phyloP scores from a whole-genome alignment of 2,113 vertebrate genomes.

The Neogale vison region DNA sequence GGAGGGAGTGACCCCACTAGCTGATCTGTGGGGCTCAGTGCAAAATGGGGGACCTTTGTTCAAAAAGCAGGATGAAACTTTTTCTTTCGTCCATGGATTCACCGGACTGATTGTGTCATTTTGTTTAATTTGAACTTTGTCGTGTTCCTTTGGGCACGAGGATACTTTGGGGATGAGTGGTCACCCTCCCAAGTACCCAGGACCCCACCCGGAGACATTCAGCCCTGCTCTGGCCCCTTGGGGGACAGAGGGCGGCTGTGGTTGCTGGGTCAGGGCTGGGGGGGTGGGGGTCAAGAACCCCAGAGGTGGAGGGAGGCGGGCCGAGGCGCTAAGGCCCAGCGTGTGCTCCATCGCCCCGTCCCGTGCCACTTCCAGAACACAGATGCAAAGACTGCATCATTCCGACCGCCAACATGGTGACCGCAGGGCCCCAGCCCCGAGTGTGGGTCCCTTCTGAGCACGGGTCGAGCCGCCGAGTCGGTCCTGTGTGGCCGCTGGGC shows the following conservation, averaged over 20 bases:
- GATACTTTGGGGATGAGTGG: no score
- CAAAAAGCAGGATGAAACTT: not conserved
- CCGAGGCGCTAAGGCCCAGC: fast-evolving
- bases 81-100: no score
- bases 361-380: not conserved
- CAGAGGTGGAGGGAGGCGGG: not conserved
- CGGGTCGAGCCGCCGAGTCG: fast-evolving
- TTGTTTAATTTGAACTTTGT: no score
- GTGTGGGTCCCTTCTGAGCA: not conserved
- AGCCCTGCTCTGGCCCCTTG: fast-evolving
- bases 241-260: not conserved
- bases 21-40: not conserved
- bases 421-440: fast-evolving
- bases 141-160: not conserved
- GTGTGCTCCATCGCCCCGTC: fast-evolving
- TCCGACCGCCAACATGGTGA: fast-evolving
- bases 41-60: not conserved
- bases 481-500: not conserved
- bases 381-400: fast-evolving
- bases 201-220: not conserved
- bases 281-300: not conserved
- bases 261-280: not conserved
- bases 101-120: fast-evolving
- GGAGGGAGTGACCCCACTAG: fast-evolving
- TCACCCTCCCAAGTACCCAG: no score